Percentiles rank a stretch among this genome's conserved stretches.
Evolutionary conservation across 2,797 vertebrate species (phyloP).

Genomic region (Esox masquinongy): DNA sequence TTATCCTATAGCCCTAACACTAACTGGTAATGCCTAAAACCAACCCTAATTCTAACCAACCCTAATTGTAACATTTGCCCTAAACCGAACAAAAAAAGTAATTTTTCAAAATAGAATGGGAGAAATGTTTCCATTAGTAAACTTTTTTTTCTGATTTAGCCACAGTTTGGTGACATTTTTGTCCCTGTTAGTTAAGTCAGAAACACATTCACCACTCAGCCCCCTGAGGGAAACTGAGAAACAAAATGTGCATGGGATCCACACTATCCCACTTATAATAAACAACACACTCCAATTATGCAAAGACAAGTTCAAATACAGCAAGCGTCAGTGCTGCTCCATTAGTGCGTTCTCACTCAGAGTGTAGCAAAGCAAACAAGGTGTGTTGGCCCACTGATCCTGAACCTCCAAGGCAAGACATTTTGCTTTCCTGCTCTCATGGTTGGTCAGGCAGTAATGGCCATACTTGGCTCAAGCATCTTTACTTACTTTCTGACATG

Average conservation of each 20-base stretch:
- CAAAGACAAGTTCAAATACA: conserved; percentile 49
- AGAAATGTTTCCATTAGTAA: too few relatives aligned
- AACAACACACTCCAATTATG: too few relatives aligned
- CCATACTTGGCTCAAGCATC: neutral
- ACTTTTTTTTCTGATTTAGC: too few relatives aligned
- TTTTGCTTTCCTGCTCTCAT: neutral
- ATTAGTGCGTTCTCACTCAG: conserved; percentile 12
- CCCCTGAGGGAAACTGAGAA: conserved; percentile 38
- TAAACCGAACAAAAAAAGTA: too few relatives aligned
- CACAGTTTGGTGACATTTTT: too few relatives aligned
- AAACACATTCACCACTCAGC: neutral
- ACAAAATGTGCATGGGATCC: too few relatives aligned
- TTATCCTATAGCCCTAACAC: neutral
- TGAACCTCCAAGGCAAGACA: neutral
- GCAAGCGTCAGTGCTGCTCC: conserved; percentile 3
- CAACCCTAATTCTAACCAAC: too few relatives aligned
- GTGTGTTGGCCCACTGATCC: neutral
- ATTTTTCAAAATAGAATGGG: too few relatives aligned
- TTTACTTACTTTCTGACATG: neutral
- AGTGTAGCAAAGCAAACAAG: neutral
- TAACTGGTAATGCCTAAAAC: too few relatives aligned
- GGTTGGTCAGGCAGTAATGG: neutral
- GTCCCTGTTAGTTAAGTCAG: too few relatives aligned
- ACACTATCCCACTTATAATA: too few relatives aligned
- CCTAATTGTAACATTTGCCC: too few relatives aligned